Base-by-base conservation (phyloP, 1,140 invertebrate species). In the Panonychus citri region DNA sequence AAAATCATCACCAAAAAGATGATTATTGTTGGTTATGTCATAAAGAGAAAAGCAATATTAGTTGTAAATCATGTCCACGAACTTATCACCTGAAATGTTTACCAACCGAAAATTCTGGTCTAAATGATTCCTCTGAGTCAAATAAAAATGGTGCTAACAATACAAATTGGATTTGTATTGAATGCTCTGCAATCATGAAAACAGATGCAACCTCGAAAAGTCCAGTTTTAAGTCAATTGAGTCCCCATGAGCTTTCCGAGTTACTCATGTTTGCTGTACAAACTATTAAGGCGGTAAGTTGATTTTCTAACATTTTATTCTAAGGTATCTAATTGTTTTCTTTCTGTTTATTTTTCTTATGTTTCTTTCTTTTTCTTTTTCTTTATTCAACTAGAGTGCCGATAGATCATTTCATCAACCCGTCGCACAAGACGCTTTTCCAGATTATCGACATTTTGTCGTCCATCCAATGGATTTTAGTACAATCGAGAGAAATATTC, bases 1-100 rank as follows among this genome's bases (percentile, higher is more conserved):
- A 17, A 1, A 12, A 12, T 40, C 39, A 12, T n/a, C 17, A 40
- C 8, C 60, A 66, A 51, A 70, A 71, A 62, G 88, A 93, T 69
- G 75, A 75, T 46, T 91, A 80, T 65, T 94, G 88, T 67, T 94
- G 87, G 87, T 71, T 81, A 48, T 94, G 88, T 66, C 70, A 73
- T 57, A 67, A 67, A 28, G 76, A 77, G 0, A 75, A 76, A 56
- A 70, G 79, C 64, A 63, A 71, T 34, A 70, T 76, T 21, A 62
- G 60, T 28, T 91, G 87, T 67, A 80, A 79, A 58, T 78, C 80
- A 27, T 94, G 87, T 69, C 81, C 83, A n/a, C 73, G 87, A 12
- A 78, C 81, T 1, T 91, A 78, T 70, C 88, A 93, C 70, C 71
- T 74, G 3, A 81, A 78, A 64, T 93, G 87, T 70, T 68, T 82